Conservation (phyloP, 2,113 vertebrate species). For the Syngnathus typhle region DNA sequence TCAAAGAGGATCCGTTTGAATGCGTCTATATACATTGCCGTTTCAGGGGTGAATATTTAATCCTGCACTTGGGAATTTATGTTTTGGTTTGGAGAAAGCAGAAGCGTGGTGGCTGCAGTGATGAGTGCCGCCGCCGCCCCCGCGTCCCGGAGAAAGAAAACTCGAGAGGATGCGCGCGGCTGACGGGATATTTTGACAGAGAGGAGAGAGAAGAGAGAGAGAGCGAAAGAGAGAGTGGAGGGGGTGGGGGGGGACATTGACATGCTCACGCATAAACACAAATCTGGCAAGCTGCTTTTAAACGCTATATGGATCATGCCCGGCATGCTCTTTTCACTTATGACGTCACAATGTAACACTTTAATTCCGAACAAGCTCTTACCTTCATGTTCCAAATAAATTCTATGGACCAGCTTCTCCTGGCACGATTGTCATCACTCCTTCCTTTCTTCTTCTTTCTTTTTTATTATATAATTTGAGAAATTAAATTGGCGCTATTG, state of each 20-base stretch:
- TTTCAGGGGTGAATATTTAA: conserved; percentile 21
- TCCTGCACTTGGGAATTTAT: conserved; percentile 22
- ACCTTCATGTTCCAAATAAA: conserved; percentile 61
- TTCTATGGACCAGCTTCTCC: neutral
- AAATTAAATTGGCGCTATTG: neutral
- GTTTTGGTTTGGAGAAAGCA: neutral
- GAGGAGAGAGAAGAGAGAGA: conserved; percentile 49
- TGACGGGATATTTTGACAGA: conserved; percentile 66
- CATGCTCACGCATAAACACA: conserved; percentile 12
- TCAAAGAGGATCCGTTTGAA: conserved; percentile 76
- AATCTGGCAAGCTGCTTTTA: conserved; percentile 40
- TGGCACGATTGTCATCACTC: conserved; percentile 1
- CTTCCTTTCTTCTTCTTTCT: neutral
- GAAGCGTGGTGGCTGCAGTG: neutral
- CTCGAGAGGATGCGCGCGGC: conserved; percentile 59
- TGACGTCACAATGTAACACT: neutral
- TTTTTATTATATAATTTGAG: too few species aligned
- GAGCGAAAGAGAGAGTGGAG: conserved; percentile 17
- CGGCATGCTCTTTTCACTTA: conserved; percentile 5
- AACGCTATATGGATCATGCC: conserved; percentile 13
- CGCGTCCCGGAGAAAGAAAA: conserved; percentile 45
- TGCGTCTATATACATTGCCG: conserved; percentile 77
- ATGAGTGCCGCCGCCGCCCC: conserved; percentile 17
- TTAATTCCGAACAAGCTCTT: conserved; percentile 22
- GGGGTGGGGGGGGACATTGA: neutral